Base-by-base conservation (phyloP, 2,797 vertebrate genomes). In the Coreius guichenoti region DNA sequence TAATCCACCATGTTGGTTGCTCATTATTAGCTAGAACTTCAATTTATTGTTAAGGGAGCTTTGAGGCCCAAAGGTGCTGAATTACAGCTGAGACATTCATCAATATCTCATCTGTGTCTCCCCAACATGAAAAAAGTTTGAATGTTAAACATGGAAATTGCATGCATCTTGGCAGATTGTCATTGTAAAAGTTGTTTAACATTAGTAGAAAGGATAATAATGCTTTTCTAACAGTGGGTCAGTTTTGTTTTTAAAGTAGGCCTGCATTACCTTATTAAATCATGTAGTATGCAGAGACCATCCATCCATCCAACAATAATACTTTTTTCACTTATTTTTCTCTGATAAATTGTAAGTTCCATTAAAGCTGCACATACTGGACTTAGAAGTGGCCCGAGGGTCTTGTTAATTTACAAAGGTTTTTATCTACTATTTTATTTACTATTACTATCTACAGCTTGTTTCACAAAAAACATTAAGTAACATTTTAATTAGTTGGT, bases 31-130 rank as follows among this genome's bases (percentile, higher is more conserved):
- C n/a, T 56, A 43, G n/a, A 56, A 43, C 23, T 29, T 81, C 43
- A 54, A 49, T 67, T 14, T 21, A 49, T 39, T 69, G 45, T 26
- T 68, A 36, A 39, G 65, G 63, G 63, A n/a, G 47, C 29, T 80
- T 33, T 68, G 45, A 69, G 63, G 13, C 29, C 63, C 45, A 36
- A 70, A 56, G 67, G 67, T 70, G 29, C 33, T 68, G 29, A 80
- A 51, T 67, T 36, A 80, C 49, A 13, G 13, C 29, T 23, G 47
- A 17, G 39, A 56, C 23, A 26, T 81, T 68, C 12, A 49, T 67
- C 61, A 7, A 68, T 80, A 67, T 45, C 65, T 63, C 36, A 78
- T 26, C 45, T 49, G 43, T 72, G 45, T 29, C 70, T 73, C 16
- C 47, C 43, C 4, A 73, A 49, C 26, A 49, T 73, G 70, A 73